A percentile compares a stretch with the other conserved stretches of the same genome.
These are phyloP conservation scores for Eira barbara DNA, from an alignment of 2,113 vertebrate species.

Conservation along the genomic window DNA sequence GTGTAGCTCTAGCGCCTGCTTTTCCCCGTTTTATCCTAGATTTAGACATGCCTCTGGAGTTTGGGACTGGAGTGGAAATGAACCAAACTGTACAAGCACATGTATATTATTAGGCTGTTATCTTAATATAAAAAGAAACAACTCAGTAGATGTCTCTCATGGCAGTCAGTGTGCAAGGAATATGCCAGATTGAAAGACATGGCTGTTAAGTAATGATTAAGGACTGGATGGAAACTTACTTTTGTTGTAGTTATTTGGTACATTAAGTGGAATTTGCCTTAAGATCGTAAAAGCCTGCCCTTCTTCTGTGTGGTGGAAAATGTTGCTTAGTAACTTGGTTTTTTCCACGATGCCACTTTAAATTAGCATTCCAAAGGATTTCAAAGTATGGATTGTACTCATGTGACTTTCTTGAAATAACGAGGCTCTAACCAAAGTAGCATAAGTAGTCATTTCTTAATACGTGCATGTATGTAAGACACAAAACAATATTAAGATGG, in stretches of 20 bases:
- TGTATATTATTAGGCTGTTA: background rate
- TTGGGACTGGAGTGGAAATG: background rate
- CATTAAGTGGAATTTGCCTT: slow-evolving; percentile 37
- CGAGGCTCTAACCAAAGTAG: background rate
- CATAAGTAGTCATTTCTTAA: background rate
- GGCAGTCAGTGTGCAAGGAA: background rate
- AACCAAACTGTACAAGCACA: background rate
- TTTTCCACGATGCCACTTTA: background rate
- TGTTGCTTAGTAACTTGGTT: slow-evolving; percentile 34
- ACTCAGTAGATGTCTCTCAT: background rate
- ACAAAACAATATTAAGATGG: background rate
- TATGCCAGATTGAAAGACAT: background rate
- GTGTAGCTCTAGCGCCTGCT: background rate
- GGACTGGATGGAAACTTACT: background rate
- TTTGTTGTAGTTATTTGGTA: slow-evolving; percentile 6
- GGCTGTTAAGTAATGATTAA: background rate
- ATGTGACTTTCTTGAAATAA: slow-evolving; percentile 36
- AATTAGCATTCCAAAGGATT: slow-evolving; percentile 50
- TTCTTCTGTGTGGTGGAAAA: slow-evolving; percentile 45
- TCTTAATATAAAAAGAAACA: background rate
- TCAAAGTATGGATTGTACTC: background rate
- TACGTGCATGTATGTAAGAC: background rate
- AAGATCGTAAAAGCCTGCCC: background rate
- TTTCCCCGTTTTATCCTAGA: background rate
- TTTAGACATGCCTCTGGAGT: background rate